Evolutionary conservation across 2,113 vertebrate species (phyloP).

Genomic region (Onychorhynchus coronatus): DNA sequence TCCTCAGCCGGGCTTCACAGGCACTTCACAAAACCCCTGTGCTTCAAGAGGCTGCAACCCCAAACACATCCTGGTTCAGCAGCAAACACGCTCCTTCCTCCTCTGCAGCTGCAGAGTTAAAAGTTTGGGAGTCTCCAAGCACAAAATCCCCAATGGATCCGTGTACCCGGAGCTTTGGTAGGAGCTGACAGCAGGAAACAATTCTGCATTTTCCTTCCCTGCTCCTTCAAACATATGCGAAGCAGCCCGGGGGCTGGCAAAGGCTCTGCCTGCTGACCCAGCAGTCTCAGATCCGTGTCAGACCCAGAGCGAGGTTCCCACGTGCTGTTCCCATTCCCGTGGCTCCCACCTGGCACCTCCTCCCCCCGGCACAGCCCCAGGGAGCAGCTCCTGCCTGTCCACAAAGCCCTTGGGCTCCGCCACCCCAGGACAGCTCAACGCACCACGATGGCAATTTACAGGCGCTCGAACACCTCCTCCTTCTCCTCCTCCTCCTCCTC

Average conservation of each 20-base stretch:
- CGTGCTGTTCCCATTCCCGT: fast-evolving
- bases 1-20: fast-evolving
- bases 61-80: not conserved
- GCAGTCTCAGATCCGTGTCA: not conserved
- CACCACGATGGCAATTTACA: fast-evolving
- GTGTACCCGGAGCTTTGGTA: not conserved
- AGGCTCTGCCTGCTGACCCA: not conserved
- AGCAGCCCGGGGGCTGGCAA: not conserved
- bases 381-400: not conserved
- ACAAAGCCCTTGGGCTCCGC: not conserved
- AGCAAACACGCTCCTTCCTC: fast-evolving
- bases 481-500: not conserved
- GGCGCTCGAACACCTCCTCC: not conserved
- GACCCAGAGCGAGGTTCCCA: not conserved
- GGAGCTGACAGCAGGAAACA: not conserved
- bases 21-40: not conserved
- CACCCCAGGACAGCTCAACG: fast-evolving
- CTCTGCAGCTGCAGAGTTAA: not conserved
- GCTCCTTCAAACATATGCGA: not conserved
- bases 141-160: fast-evolving
- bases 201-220: not conserved
- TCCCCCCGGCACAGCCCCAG: fast-evolving
- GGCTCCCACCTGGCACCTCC: not conserved
- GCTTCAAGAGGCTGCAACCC: not conserved
- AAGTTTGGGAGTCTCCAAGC: not conserved